These are phyloP conservation scores for Ashinkailepas kermadecensis DNA, from an alignment of 2,888 invertebrate species.

Conservation along the genomic window DNA sequence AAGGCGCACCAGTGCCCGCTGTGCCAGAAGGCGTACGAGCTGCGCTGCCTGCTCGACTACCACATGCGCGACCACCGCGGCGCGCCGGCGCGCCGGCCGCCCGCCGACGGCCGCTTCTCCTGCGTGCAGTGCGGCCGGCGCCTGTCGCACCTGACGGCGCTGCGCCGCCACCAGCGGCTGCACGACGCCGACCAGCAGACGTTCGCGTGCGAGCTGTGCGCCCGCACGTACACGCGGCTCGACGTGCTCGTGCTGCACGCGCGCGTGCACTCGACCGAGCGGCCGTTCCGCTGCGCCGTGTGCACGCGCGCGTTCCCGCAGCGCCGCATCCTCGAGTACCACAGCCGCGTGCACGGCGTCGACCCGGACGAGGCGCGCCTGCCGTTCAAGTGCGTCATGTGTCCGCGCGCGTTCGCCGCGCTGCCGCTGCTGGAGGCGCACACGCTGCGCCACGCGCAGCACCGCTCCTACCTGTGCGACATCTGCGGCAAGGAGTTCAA, in stretches of 20 bases:
- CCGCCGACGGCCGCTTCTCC: not conserved
- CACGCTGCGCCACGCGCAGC: not conserved
- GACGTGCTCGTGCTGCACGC: not conserved
- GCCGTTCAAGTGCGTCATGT: not conserved
- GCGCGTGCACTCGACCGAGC: not conserved
- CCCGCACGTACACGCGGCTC: not conserved
- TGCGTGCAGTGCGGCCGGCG: not conserved
- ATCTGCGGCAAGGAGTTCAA: conserved; percentile 16
- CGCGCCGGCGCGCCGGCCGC: not conserved
- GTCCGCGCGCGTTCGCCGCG: not conserved
- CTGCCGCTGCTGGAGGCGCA: not conserved
- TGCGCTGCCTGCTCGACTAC: not conserved
- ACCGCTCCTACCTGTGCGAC: not conserved
- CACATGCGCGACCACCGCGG: not conserved
- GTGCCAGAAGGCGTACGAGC: not conserved
- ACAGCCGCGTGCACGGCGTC: not conserved
- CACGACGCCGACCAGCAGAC: not conserved
- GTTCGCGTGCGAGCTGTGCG: not conserved
- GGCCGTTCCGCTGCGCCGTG: not conserved
- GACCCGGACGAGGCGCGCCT: not conserved
- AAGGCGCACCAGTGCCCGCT: not conserved
- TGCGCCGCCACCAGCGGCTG: conserved; percentile 3
- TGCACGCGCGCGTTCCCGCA: not conserved
- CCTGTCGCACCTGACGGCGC: not conserved
- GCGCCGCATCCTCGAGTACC: not conserved